Evolutionary conservation across 2,113 vertebrate genomes (phyloP).

Genomic region (Daboia siamensis): DNA sequence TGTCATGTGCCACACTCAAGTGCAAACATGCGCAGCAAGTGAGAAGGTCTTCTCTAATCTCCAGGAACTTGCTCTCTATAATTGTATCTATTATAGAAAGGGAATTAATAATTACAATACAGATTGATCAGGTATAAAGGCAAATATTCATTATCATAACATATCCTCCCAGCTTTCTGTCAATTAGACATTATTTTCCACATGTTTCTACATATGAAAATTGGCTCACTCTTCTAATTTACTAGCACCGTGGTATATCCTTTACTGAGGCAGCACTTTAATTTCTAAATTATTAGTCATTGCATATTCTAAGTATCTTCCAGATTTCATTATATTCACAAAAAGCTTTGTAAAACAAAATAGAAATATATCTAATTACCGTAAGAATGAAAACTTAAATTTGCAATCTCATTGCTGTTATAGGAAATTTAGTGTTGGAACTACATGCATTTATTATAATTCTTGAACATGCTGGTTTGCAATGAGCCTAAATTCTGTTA

Average conservation of each 20-base stretch:
- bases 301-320: constrained; percentile 46
- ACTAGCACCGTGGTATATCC: constrained; percentile 44
- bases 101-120: constrained; percentile 21
- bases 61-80: background rate
- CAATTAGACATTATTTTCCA: constrained; percentile 58
- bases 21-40: background rate
- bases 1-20: background rate
- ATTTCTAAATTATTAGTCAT: constrained; percentile 50
- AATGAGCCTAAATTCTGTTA: constrained; percentile 18
- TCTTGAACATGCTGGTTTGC: background rate
- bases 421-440: background rate
- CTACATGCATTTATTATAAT: rapidly evolving
- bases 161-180: constrained; percentile 43
- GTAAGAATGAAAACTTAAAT: constrained; percentile 14
- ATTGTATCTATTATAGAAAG: constrained; percentile 43
- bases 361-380: constrained; percentile 29
- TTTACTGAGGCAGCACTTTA: constrained; percentile 57
- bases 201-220: constrained; percentile 58
- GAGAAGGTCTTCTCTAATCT: background rate
- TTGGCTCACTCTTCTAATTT: constrained; percentile 49
- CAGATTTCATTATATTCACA: constrained; percentile 34
- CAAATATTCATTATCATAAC: constrained; percentile 43
- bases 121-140: constrained; percentile 53
- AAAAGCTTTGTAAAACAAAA: constrained; percentile 46
- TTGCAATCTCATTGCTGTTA: constrained; percentile 20